Percentiles rank a stretch among this genome's conserved stretches.
These are phyloP conservation scores for Drosophila grimshawi DNA, from an alignment of 1,140 invertebrate genomes.

Conservation along the genomic window DNA sequence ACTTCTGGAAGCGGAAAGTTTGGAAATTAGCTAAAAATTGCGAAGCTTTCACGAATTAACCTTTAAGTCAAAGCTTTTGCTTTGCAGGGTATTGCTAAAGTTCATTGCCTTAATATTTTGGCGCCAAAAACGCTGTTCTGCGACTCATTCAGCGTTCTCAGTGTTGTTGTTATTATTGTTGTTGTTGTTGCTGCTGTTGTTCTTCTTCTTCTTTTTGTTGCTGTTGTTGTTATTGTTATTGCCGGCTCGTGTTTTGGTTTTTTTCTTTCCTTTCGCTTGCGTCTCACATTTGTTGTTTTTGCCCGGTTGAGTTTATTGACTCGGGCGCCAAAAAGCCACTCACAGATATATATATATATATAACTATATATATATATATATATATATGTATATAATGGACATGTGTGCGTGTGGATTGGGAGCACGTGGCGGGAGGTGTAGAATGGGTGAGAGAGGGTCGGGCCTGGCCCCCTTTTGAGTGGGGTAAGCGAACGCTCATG, in stretches of 20 bases:
- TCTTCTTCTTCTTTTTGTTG: slow-evolving; percentile 13
- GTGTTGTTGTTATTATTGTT: slow-evolving; percentile 10
- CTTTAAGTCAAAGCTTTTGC: too few relatives aligned
- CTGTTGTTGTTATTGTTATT: slow-evolving; percentile 28
- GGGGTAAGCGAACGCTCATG: slow-evolving; percentile 41
- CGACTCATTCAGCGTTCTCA: slow-evolving; percentile 28
- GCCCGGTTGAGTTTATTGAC: slow-evolving; percentile 44
- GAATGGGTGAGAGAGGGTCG: not conserved
- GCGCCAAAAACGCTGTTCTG: slow-evolving; percentile 34
- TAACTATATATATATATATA: not conserved
- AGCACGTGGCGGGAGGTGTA: not conserved
- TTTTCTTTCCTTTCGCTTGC: slow-evolving; percentile 33
- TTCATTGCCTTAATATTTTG: slow-evolving; percentile 44
- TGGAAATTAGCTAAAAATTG: too few relatives aligned
- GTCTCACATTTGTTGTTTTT: slow-evolving; percentile 15
- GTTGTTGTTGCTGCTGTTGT: slow-evolving; percentile 19
- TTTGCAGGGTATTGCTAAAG: slow-evolving; percentile 20
- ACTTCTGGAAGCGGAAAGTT: too few relatives aligned
- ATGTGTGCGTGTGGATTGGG: not conserved
- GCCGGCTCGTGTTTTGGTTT: slow-evolving; percentile 38
- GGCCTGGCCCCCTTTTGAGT: slow-evolving; percentile 9
- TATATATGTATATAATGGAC: not conserved
- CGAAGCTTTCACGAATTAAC: too few relatives aligned
- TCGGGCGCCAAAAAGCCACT: slow-evolving; percentile 36
- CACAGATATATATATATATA: not conserved